phyloP scores from a whole-genome alignment of 2,113 vertebrate genomes.

The Neoarius graeffei region DNA sequence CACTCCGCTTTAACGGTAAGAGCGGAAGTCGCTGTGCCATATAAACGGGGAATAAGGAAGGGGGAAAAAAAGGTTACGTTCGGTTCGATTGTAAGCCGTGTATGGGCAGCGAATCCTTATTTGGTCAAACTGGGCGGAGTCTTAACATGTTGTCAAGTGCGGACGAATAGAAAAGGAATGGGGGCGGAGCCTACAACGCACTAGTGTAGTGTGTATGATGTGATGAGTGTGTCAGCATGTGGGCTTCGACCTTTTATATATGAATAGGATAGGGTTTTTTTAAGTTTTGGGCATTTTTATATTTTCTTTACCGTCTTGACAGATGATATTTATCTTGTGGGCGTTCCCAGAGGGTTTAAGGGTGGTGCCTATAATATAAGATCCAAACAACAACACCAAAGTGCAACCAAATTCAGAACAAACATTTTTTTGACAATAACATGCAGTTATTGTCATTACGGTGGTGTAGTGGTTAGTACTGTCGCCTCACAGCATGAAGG shows the following conservation, averaged over 20 bases:
- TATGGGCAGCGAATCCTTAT: constrained; percentile 80
- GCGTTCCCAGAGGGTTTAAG: background rate
- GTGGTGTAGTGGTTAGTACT: too few species aligned
- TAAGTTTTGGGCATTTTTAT: constrained; percentile 5
- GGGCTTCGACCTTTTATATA: background rate
- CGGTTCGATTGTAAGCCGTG: constrained; percentile 77
- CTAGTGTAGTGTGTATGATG: background rate
- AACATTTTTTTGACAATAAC: too few species aligned
- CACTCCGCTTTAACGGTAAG: constrained; percentile 86
- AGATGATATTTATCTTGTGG: background rate
- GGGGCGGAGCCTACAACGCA: constrained; percentile 59
- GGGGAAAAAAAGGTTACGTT: constrained; percentile 58
- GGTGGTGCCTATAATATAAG: constrained; percentile 6
- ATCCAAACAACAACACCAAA: background rate
- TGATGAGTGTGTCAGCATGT: background rate
- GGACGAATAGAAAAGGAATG: constrained; percentile 63
- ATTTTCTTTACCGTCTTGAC: constrained; percentile 20
- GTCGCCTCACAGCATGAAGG: too few species aligned
- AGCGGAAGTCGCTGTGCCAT: constrained; percentile 89
- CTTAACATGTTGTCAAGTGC: constrained; percentile 65
- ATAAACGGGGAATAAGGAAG: constrained; percentile 84
- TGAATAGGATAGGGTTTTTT: background rate
- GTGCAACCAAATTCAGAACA: too few species aligned
- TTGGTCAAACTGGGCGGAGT: constrained; percentile 71
- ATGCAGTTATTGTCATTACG: too few species aligned